phyloP scores from a whole-genome alignment of 2,888 invertebrate genomes.

The Tolmerus cingulatus region DNA sequence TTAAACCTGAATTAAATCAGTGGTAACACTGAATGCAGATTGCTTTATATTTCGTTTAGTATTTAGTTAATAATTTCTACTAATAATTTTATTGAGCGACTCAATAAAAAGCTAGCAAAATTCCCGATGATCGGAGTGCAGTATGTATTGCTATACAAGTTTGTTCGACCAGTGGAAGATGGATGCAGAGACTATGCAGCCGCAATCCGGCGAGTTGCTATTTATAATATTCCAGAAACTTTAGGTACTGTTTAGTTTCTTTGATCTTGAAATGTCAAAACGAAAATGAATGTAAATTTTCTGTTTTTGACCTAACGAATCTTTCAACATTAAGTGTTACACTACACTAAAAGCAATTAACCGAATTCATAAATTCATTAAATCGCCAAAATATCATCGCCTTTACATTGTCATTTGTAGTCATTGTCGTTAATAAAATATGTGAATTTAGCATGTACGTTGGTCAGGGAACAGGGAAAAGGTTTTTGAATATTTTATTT shows the following conservation, averaged over 20 bases:
- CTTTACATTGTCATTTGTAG: neutral
- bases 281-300: neutral
- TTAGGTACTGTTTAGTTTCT: neutral
- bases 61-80: constrained; percentile 10
- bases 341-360: neutral
- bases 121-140: neutral
- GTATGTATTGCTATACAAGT: constrained; percentile 4
- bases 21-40: neutral
- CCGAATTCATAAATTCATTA: neutral
- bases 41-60: constrained; percentile 24
- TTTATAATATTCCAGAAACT: constrained; percentile 9
- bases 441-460: neutral
- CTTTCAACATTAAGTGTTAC: neutral
- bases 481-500: neutral
- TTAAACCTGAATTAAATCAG: constrained; percentile 66
- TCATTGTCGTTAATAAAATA: neutral
- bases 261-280: constrained; percentile 18
- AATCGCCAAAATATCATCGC: neutral
- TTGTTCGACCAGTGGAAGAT: neutral
- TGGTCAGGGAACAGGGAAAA: neutral
- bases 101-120: constrained; percentile 4
- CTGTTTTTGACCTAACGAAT: neutral
- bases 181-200: neutral
- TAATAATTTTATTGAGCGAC: constrained; percentile 1
- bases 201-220: neutral